Evolutionary conservation across 2,797 vertebrate genomes (phyloP).

Genomic region (Yasuhikotakia modesta): DNA sequence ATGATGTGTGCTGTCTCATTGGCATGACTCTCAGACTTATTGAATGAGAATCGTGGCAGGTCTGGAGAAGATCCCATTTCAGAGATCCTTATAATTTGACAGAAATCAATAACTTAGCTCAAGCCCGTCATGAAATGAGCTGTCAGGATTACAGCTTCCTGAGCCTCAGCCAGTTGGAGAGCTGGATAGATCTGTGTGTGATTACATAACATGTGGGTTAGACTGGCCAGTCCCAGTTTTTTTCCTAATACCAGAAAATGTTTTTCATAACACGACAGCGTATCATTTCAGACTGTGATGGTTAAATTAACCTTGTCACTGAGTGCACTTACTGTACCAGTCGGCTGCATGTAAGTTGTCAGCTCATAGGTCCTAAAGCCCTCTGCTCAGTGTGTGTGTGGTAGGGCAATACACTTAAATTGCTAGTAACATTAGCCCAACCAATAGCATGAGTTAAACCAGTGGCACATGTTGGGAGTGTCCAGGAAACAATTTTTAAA

Average conservation of each 20-base stretch:
- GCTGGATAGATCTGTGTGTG: conserved; percentile 4
- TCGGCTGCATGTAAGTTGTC: background rate
- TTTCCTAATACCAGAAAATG: background rate
- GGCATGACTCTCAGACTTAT: conserved; percentile 16
- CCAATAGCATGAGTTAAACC: background rate
- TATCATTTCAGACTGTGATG: conserved; percentile 18
- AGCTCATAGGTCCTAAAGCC: background rate
- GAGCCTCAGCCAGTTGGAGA: conserved; percentile 18
- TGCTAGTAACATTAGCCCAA: background rate
- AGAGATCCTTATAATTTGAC: conserved; percentile 50
- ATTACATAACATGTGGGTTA: conserved; percentile 11
- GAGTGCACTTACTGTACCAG: background rate
- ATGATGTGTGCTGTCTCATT: background rate
- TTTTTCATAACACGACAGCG: conserved; percentile 8
- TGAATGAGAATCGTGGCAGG: conserved; percentile 45
- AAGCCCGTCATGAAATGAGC: conserved; percentile 37
- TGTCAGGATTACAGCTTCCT: conserved; percentile 19
- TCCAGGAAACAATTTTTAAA: background rate
- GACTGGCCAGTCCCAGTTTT: background rate
- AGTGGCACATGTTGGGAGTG: background rate
- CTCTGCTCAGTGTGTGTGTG: background rate
- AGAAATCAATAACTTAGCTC: conserved; percentile 59
- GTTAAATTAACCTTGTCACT: conserved; percentile 3
- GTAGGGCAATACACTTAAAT: background rate
- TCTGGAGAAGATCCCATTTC: conserved; percentile 52